phyloP scores from a whole-genome alignment of 2,888 invertebrate genomes.

The Erpobdella octoculata region DNA sequence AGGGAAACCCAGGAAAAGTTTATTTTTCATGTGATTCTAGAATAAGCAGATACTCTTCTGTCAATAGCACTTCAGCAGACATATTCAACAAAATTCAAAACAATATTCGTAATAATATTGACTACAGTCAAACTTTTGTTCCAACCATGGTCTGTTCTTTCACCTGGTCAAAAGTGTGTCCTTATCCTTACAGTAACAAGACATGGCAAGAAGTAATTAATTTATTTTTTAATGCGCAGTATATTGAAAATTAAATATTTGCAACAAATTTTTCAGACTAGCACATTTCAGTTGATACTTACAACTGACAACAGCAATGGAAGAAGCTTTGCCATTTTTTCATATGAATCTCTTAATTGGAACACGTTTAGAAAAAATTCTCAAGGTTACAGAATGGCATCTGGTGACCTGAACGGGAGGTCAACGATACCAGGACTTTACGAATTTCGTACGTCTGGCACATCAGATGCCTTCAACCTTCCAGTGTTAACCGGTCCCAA shows the following conservation, averaged over 20 bases:
- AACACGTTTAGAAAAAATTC: slow-evolving; percentile 15
- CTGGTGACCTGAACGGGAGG: too few relatives aligned
- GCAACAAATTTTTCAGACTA: background rate
- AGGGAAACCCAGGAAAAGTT: slow-evolving; percentile 6
- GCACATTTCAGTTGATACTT: slow-evolving; percentile 24
- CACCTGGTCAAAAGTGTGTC: slow-evolving; percentile 28
- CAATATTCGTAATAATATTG: slow-evolving; percentile 1
- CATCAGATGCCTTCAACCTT: slow-evolving; percentile 11
- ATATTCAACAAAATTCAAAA: slow-evolving; percentile 4
- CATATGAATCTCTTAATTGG: slow-evolving; percentile 22
- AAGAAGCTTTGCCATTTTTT: slow-evolving; percentile 17
- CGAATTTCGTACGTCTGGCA: slow-evolving; percentile 17
- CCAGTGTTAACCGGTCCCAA: slow-evolving; percentile 18
- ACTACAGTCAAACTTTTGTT: slow-evolving; percentile 9
- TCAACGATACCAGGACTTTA: slow-evolving; percentile 2
- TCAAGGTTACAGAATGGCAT: slow-evolving; percentile 22
- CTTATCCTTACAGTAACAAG: slow-evolving; percentile 5
- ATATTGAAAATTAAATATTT: background rate
- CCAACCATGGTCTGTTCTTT: slow-evolving; percentile 25
- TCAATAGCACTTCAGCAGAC: background rate
- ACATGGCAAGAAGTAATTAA: background rate
- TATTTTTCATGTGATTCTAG: slow-evolving; percentile 2
- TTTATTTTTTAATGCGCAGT: background rate
- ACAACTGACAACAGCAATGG: slow-evolving; percentile 18
- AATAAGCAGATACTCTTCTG: background rate